A percentile compares a stretch with the other conserved stretches of the same genome.
phyloP scores from a whole-genome alignment of 92 coral and sea anemone genomes.

The Zoanthus sansibaricus region DNA sequence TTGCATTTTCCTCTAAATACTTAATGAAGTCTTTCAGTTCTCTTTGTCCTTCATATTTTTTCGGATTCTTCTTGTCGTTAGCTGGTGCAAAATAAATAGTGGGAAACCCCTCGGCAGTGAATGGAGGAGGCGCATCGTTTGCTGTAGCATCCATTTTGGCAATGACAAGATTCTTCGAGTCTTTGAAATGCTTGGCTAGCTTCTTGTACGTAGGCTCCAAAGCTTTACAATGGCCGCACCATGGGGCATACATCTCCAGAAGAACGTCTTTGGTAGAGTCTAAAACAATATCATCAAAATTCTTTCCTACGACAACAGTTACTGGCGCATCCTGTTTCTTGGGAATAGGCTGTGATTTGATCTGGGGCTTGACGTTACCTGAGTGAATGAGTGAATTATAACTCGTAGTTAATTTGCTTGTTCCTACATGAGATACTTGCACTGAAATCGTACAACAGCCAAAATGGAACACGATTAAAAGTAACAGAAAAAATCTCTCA shows the following conservation, averaged over 20 bases:
- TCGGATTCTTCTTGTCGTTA: constrained; percentile 82
- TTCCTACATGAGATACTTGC: neutral
- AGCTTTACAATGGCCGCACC: constrained; percentile 96
- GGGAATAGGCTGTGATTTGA: constrained; percentile 94
- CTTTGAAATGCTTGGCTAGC: constrained; percentile 84
- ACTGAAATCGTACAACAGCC: neutral
- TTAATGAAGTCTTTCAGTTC: constrained; percentile 82
- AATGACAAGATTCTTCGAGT: constrained; percentile 80
- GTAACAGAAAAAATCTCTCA: no score
- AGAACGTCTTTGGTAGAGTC: constrained; percentile 91
- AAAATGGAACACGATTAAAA: no score
- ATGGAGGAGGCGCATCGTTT: constrained; percentile 81
- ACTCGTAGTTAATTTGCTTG: neutral
- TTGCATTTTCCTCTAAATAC: constrained; percentile 85
- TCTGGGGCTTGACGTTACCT: constrained; percentile 87
- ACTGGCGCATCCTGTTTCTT: constrained; percentile 90
- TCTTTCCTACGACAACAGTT: constrained; percentile 90
- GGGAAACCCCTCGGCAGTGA: constrained; percentile 79
- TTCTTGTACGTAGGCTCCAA: constrained; percentile 88
- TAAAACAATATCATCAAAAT: constrained; percentile 88
- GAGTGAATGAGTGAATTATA: constrained; percentile 7
- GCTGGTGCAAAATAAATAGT: constrained; percentile 92
- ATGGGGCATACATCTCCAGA: constrained; percentile 95
- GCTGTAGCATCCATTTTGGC: constrained; percentile 96
- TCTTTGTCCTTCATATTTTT: constrained; percentile 86